These are phyloP conservation scores for Drosophila paramelanica DNA, from an alignment of 2,888 invertebrate genomes.

Conservation along the genomic window DNA sequence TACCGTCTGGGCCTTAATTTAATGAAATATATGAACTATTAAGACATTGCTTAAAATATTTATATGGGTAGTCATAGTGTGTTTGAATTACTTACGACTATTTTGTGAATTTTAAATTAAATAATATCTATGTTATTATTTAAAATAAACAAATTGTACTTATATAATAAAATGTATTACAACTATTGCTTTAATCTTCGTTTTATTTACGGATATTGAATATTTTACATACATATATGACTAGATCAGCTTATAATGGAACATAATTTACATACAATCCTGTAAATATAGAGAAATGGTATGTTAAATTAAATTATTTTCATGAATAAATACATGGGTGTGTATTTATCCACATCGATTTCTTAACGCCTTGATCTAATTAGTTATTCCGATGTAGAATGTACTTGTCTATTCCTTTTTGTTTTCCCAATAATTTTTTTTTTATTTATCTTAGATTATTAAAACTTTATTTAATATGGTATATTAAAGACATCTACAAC, in stretches of 20 bases:
- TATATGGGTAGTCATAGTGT: constrained; percentile 12
- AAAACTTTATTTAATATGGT: constrained; percentile 10
- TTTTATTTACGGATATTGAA: neutral
- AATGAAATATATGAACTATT: constrained; percentile 25
- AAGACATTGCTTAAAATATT: constrained; percentile 32
- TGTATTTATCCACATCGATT: neutral
- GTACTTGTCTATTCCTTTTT: neutral
- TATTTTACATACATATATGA: neutral
- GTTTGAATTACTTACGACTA: constrained; percentile 17
- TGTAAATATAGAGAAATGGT: neutral
- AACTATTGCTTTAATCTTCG: neutral
- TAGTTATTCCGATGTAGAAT: neutral
- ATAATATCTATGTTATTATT: neutral
- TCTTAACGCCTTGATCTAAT: neutral
- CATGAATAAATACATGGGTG: neutral
- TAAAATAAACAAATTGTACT: neutral
- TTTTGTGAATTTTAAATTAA: constrained; percentile 4
- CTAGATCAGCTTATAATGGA: neutral
- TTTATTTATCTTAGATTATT: constrained; percentile 1
- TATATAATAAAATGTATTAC: neutral
- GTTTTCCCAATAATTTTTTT: neutral
- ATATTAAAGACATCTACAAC: neutral
- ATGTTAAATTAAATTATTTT: neutral
- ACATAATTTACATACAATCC: neutral
- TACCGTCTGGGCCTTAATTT: constrained; percentile 30